Conservation (phyloP, 1,140 invertebrate species). For the Drosophila burlai region DNA sequence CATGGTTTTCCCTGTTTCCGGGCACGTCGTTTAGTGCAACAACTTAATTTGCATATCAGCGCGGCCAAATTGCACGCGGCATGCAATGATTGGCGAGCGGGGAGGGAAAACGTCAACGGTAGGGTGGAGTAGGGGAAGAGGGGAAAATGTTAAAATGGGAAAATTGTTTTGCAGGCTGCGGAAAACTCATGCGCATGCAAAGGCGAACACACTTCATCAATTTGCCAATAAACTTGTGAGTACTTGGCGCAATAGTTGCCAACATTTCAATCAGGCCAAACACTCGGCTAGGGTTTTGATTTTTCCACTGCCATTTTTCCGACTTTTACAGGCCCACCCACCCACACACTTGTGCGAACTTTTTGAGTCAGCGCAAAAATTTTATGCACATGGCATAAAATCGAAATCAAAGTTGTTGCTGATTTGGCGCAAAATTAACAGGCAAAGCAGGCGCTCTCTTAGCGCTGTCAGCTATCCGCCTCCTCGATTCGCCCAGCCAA, state of each 20-base stretch:
- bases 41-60: conserved; percentile 83
- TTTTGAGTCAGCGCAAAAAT: conserved; percentile 72
- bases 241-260: conserved; percentile 80
- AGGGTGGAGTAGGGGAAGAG: too few relatives aligned
- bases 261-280: conserved; percentile 82
- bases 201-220: conserved; percentile 74
- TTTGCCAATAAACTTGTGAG: conserved; percentile 82
- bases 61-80: conserved; percentile 79
- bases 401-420: conserved; percentile 80
- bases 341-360: conserved; percentile 44
- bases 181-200: conserved; percentile 59
- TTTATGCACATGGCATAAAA: conserved; percentile 76
- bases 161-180: conserved; percentile 75
- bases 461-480: conserved; percentile 34
- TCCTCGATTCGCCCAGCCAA: background rate
- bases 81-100: conserved; percentile 56
- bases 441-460: conserved; percentile 59
- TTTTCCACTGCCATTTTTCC: conserved; percentile 27
- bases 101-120: too few relatives aligned
- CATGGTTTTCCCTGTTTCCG: conserved; percentile 68
- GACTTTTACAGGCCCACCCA: background rate
- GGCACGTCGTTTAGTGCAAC: conserved; percentile 83
- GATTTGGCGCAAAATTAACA: conserved; percentile 81
- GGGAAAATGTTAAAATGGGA: conserved; percentile 36
- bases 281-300: conserved; percentile 45